A percentile compares a stretch with the other conserved stretches of the same genome.
These are phyloP conservation scores for Morone chrysops DNA, from an alignment of 2,113 vertebrate genomes.

Conservation along the genomic window DNA sequence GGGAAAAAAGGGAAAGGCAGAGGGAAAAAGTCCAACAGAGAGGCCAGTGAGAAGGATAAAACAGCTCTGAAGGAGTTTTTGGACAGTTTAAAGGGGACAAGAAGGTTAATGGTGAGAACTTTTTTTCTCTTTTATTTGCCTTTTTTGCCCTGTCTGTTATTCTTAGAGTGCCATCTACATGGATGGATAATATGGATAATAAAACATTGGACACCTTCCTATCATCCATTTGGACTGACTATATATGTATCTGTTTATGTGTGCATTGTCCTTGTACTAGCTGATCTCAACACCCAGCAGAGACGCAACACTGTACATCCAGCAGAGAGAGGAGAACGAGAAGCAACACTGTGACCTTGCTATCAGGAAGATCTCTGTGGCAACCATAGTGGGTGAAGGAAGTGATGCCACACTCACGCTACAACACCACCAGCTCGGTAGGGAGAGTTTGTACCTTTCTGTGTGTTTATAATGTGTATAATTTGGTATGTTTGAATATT, in stretches of 20 bases:
- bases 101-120: constrained; percentile 84
- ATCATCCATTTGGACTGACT: background rate
- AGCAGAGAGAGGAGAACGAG: constrained; percentile 80
- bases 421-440: constrained; percentile 82
- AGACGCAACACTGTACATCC: constrained; percentile 75
- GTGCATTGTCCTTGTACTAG: constrained; percentile 52
- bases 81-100: constrained; percentile 74
- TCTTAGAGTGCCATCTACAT: background rate
- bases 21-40: constrained; percentile 79
- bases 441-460: background rate
- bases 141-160: too few species aligned
- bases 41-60: constrained; percentile 74
- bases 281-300: constrained; percentile 81
- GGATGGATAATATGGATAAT: background rate
- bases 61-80: constrained; percentile 76
- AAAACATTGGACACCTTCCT: background rate
- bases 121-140: background rate
- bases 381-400: constrained; percentile 77
- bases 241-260: constrained; percentile 12
- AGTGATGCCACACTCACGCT: constrained; percentile 67
- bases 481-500: constrained; percentile 1
- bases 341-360: constrained; percentile 79
- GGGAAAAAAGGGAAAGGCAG: constrained; percentile 82
- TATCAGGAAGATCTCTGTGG: constrained; percentile 80
- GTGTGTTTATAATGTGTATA: background rate